Evolutionary conservation across 2,113 vertebrate genomes (phyloP), one percentile per base, ranked within the genome.

Genomic region (Chinchilla lanigera): DNA sequence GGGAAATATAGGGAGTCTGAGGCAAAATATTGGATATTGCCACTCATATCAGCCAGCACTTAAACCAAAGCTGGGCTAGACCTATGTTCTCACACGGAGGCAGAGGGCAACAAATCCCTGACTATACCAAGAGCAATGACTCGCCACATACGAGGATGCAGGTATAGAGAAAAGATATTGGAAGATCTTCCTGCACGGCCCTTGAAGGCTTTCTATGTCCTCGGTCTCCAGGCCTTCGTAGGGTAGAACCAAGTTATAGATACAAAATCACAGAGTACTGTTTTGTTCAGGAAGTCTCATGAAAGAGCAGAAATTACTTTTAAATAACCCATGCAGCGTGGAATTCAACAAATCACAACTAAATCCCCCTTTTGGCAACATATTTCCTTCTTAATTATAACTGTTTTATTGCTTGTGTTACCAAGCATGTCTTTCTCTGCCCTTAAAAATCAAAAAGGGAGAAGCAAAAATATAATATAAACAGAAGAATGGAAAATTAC

Each of bases 401-500:
- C 90, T 95, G 63, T 88, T 82, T 82, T 97, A 92, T 69, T 56
- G 77, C 47, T 96, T 87, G 14, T 83, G 47, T 96, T 93, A 96
- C 90, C 33, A 56, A 97, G 95, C 61, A 67, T 56, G 22, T 89
- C 93, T 97, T 92, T 93, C 35, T 60, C 88, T 90, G 38, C 61
- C 81, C 78, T 96, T 96, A 96, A 89, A 95, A 93, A 91, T 47
- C 69, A 85, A 73, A 65, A 89, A 65, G 4, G 54, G 82, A 92
- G 65, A 69, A 92, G 33, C 56, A 83, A 82, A 95, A 96, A 85
- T 87, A 82, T 85, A 98, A 98, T 96, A 97, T 98, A 98, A 98
- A 98, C 97, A 98, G 56, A 97, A 89, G 89, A 87, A 95, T 97
- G 96, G 98, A 98, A 97, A 97, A 89, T 93, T 96, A 96, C 94